Base-by-base conservation (phyloP, 2,113 vertebrate genomes). In the Burhinus bistriatus region DNA sequence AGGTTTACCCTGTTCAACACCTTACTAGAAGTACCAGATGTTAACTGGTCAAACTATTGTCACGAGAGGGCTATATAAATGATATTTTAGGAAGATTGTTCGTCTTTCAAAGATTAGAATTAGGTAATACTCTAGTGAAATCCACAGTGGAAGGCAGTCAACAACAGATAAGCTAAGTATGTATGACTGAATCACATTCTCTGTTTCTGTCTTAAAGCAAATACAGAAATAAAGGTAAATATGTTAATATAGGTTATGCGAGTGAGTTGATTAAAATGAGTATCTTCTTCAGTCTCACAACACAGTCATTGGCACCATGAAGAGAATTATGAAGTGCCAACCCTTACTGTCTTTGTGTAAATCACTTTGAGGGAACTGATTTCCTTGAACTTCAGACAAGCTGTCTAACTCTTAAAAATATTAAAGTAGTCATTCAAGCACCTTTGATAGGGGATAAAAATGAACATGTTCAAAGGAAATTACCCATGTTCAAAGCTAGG, bases 361-460 rank as follows among this genome's bases (percentile, higher is more conserved):
- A 83, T 78, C 34, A 73, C 11, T 66, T 73, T 66, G 45, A 85
- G 16, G 25, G 36, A 78, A 80, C 54, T 73, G 34, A 80, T 83
- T 86, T 70, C 45, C 58, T 69, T 89, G 83, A 89, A 89, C 49
- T 92, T 90, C 58, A 81, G 71, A 51, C 54, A 77, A 90, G 38
- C 12, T 86, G 22, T 45, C 30, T 79, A 73, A 62, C 42, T 58
- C 47, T 83, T 77, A 66, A 86, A 88, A 92, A 40, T 22, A 22
- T 61, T 91, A 20, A 73, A 58, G 22, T 49, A 83, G 71, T 73
- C 72, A 84, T 84, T 70, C 42, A 81, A 51, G 6, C 9, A 78
- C 38, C 59, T 84, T 90, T 91, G 76, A 89, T n/a, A 78, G 20
- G 7, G 18, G 10, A 78, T 80, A 78, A 89, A 95, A 96, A 91